Evolutionary conservation across 2,113 vertebrate species (phyloP).

Genomic region (Greenwoodochromis staneri): DNA sequence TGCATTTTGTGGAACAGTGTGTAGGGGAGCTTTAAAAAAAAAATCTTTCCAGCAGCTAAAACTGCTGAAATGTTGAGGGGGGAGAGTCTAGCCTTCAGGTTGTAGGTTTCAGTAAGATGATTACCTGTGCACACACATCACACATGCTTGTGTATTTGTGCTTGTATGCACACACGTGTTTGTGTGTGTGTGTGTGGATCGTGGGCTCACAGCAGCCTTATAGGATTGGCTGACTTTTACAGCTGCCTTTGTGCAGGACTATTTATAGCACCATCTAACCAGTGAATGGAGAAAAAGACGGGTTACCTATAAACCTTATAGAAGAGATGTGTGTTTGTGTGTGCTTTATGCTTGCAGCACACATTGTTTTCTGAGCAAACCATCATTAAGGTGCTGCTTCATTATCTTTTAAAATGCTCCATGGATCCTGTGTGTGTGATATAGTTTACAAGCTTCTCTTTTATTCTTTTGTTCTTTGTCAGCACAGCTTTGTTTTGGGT

Average conservation of each 20-base stretch:
- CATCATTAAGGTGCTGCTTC: background rate
- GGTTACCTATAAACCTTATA: slow-evolving; percentile 48
- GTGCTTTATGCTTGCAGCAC: background rate
- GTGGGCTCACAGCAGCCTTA: slow-evolving; percentile 20
- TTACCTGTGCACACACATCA: slow-evolving; percentile 12
- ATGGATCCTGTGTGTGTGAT: background rate
- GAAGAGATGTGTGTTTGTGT: slow-evolving; percentile 30
- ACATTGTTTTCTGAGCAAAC: background rate
- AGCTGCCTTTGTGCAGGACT: slow-evolving; percentile 60
- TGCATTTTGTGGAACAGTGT: background rate
- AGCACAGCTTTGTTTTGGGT: background rate
- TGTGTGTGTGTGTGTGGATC: background rate
- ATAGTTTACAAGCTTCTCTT: background rate
- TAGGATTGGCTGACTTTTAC: slow-evolving; percentile 62
- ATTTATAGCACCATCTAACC: slow-evolving; percentile 65
- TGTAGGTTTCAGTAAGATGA: slow-evolving; percentile 24
- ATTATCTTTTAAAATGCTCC: background rate
- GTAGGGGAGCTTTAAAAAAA: background rate
- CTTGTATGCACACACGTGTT: background rate
- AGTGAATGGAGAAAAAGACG: slow-evolving; percentile 36
- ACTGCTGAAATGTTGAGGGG: background rate
- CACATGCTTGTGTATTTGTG: background rate
- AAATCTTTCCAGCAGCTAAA: background rate
- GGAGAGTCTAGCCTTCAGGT: background rate
- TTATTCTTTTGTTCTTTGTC: background rate